Conservation (phyloP, 2,113 vertebrate genomes). For the Gorilla gorilla region DNA sequence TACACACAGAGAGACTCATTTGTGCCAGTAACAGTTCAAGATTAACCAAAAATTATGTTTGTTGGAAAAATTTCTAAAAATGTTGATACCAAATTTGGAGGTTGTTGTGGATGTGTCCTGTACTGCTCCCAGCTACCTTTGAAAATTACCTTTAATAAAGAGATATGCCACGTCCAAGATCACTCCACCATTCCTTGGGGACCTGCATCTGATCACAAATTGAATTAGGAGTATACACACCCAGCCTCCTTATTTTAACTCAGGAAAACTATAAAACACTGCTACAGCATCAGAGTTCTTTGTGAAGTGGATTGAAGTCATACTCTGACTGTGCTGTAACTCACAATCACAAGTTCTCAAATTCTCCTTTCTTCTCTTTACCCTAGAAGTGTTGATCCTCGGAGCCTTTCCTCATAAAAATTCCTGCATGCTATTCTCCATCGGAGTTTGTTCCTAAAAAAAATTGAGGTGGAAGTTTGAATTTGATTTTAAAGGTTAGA, state of each 20-base stretch:
- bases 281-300: not conserved
- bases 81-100: not conserved
- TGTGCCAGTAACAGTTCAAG: not conserved
- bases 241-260: not conserved
- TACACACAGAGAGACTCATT: not conserved
- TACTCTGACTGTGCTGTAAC: not conserved
- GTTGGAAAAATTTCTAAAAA: not conserved
- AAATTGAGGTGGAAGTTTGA: not conserved
- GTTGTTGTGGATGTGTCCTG: not conserved
- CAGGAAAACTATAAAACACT: not conserved
- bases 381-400: not conserved
- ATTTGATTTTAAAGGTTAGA: not conserved
- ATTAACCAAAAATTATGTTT: not conserved
- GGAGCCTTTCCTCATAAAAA: not conserved
- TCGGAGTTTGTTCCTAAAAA: not conserved
- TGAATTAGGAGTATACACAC: not conserved
- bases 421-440: not conserved
- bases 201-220: not conserved
- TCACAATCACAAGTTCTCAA: not conserved
- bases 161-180: not conserved
- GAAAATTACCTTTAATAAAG: not conserved
- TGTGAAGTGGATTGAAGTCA: not conserved
- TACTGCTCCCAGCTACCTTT: not conserved
- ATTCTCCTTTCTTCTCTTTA: not conserved
- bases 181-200: not conserved